phyloP scores from a whole-genome alignment of 2,888 invertebrate genomes.

The Leucozona laternaria region DNA sequence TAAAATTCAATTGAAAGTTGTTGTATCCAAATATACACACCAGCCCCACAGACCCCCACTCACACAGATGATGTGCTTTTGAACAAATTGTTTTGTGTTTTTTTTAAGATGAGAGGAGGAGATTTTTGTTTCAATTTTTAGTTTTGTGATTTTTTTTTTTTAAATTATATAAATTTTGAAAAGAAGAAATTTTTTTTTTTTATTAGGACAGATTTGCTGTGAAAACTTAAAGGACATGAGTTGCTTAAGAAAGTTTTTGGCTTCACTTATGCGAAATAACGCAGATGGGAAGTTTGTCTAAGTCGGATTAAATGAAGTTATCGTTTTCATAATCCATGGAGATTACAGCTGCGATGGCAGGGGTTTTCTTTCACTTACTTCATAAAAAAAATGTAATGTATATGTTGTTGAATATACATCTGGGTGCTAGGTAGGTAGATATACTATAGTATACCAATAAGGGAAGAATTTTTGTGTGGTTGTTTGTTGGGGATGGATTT shows the following conservation, averaged over 20 bases:
- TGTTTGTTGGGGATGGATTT: background rate
- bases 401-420: background rate
- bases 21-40: background rate
- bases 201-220: background rate
- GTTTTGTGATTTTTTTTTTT: background rate
- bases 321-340: slow-evolving; percentile 36
- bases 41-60: background rate
- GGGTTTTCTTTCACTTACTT: slow-evolving; percentile 5
- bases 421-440: background rate
- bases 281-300: slow-evolving; percentile 38
- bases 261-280: slow-evolving; percentile 19
- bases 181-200: slow-evolving; percentile 11
- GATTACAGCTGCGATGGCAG: background rate
- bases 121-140: slow-evolving; percentile 17
- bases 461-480: background rate
- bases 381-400: background rate
- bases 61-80: slow-evolving; percentile 31
- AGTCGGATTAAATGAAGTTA: slow-evolving; percentile 54
- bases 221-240: slow-evolving; percentile 22
- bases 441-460: too few species aligned
- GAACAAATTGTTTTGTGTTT: slow-evolving; percentile 42
- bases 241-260: slow-evolving; percentile 28
- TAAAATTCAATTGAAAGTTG: slow-evolving; percentile 32
- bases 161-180: slow-evolving; percentile 13
- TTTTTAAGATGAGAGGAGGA: slow-evolving; percentile 7